Evolutionary conservation across 35 echinoderm and acorn worm species (phyloP).

Genomic region (Ptychodera flava): DNA sequence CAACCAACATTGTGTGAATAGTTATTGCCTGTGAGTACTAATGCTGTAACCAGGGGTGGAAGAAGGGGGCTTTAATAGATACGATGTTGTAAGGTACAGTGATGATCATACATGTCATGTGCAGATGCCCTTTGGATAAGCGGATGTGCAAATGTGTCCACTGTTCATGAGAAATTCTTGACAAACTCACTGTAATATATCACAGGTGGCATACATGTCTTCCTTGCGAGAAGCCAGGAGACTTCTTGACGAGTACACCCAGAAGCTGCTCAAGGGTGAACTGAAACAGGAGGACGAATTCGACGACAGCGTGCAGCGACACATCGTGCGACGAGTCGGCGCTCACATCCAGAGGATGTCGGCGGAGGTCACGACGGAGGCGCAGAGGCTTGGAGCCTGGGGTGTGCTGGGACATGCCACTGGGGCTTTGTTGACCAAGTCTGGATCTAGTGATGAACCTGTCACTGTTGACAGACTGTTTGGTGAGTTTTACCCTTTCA

Average conservation of each 20-base stretch:
- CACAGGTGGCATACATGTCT: slow-evolving; percentile 73
- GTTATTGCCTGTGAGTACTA: too few species aligned
- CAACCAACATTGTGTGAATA: too few species aligned
- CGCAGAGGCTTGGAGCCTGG: slow-evolving; percentile 63
- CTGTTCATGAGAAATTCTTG: too few species aligned
- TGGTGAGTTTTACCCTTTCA: too few species aligned
- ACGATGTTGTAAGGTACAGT: too few species aligned
- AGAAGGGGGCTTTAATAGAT: too few species aligned
- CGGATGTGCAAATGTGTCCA: too few species aligned
- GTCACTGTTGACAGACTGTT: slow-evolving; percentile 55
- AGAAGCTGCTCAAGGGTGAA: slow-evolving; percentile 42
- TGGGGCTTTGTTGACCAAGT: slow-evolving; percentile 43
- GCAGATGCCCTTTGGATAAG: too few species aligned
- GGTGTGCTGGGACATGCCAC: slow-evolving; percentile 64
- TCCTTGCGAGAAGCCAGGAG: slow-evolving; percentile 60
- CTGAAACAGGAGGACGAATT: slow-evolving; percentile 60
- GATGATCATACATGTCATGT: too few species aligned
- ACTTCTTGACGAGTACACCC: slow-evolving; percentile 76
- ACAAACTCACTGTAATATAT: too few species aligned
- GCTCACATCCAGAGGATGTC: slow-evolving; percentile 55
- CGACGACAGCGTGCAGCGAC: slow-evolving; percentile 58
- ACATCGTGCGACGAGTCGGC: slow-evolving; percentile 61
- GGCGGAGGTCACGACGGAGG: slow-evolving; percentile 58
- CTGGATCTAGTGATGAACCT: slow-evolving; percentile 10
- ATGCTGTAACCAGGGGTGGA: too few species aligned